Conservation (phyloP, 2,797 vertebrate genomes). For the Falco novaeseelandiae region DNA sequence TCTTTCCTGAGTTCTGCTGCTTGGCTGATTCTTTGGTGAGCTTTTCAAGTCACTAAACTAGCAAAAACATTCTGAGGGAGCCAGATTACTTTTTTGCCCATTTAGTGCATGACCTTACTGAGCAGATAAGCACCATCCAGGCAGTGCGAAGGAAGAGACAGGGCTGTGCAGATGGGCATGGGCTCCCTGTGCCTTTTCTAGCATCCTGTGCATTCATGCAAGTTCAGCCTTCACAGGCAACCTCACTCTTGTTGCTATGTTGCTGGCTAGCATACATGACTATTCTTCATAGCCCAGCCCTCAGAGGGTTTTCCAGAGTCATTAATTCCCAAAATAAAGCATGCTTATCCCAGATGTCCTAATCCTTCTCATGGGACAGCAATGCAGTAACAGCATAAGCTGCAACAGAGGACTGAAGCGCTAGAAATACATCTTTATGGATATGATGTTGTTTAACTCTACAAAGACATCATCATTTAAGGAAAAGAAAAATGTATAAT, state of each 20-base stretch:
- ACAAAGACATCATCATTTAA: not conserved
- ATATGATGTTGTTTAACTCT: not conserved
- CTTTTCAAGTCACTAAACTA: not conserved
- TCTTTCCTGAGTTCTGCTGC: not conserved
- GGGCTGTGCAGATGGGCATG: rapidly evolving
- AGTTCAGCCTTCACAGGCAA: not conserved
- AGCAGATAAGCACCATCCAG: not conserved
- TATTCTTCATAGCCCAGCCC: not conserved
- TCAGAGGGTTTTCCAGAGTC: not conserved
- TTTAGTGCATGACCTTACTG: not conserved
- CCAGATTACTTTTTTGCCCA: not conserved
- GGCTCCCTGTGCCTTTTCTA: rapidly evolving
- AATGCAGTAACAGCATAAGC: not conserved
- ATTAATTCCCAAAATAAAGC: not conserved
- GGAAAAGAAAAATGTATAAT: not conserved
- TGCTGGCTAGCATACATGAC: not conserved
- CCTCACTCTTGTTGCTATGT: not conserved
- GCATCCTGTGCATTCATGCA: not conserved
- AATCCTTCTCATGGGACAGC: not conserved
- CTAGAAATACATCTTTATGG: not conserved
- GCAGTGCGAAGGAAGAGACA: not conserved
- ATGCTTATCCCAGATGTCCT: not conserved
- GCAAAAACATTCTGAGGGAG: not conserved
- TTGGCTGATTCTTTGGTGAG: not conserved
- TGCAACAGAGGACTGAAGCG: not conserved